phyloP scores from a whole-genome alignment of 37 sponge, comb jelly and placozoan genomes.

The Crambe crambe region DNA sequence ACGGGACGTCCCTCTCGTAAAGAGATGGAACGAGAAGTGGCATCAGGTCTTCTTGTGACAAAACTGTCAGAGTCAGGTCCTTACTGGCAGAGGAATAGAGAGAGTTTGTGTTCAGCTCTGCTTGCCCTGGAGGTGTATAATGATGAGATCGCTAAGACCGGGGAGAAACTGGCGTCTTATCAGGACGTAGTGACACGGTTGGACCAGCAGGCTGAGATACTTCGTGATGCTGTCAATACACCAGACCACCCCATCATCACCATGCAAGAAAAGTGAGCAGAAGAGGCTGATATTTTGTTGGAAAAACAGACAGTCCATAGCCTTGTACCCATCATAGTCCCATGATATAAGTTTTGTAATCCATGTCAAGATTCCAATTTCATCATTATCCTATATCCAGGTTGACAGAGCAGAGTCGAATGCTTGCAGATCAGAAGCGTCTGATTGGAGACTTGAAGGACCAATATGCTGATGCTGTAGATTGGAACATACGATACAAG shows the following conservation, averaged over 20 bases:
- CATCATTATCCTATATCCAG: conserved; percentile 13
- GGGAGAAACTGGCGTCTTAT: conserved; percentile 49
- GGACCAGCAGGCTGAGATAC: conserved; percentile 65
- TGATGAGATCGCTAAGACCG: conserved; percentile 55
- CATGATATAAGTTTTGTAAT: too few species aligned
- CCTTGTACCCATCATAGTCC: too few species aligned
- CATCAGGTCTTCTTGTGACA: conserved; percentile 75
- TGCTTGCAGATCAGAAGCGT: conserved; percentile 56
- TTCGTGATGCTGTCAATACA: conserved; percentile 68
- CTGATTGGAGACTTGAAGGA: conserved; percentile 39
- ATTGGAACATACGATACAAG: conserved; percentile 73
- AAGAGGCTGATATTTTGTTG: too few species aligned
- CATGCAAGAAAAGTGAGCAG: conserved; percentile 84
- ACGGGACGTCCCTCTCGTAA: conserved; percentile 65
- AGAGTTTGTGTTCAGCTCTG: conserved; percentile 60
- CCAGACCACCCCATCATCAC: conserved; percentile 83
- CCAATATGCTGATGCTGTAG: conserved; percentile 25
- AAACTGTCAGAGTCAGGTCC: conserved; percentile 65
- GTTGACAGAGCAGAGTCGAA: conserved; percentile 71
- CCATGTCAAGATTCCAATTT: too few species aligned
- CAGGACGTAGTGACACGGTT: conserved; percentile 44
- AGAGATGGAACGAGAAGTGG: conserved; percentile 85
- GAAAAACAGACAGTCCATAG: too few species aligned
- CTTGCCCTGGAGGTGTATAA: conserved; percentile 61
- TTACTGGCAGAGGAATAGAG: conserved; percentile 80